Conservation (phyloP, 2,888 invertebrate genomes). For the Pachymerium ferrugineum region DNA sequence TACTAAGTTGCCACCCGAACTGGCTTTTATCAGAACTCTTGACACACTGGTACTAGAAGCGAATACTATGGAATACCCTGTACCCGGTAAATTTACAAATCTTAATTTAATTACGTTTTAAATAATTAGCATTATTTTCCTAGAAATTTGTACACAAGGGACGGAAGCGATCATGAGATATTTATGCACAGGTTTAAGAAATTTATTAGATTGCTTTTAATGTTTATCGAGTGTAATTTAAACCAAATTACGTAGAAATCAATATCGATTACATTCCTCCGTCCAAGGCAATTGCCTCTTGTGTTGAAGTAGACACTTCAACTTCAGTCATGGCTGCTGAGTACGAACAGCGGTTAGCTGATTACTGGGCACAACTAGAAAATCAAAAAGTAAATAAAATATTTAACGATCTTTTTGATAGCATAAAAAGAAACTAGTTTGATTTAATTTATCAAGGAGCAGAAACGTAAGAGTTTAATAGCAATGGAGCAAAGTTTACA, state of each 20-base stretch:
- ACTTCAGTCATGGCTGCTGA: background rate
- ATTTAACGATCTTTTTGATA: background rate
- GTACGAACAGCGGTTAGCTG: background rate
- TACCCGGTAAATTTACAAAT: conserved; percentile 30
- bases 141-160: conserved; percentile 32
- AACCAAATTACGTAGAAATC: no score
- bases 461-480: conserved; percentile 30
- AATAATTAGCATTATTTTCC: background rate
- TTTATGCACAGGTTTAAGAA: conserved; percentile 29
- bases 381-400: background rate
- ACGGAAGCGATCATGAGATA: conserved; percentile 29
- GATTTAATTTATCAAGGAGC: background rate
- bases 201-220: no score
- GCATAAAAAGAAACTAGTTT: background rate
- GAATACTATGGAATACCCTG: conserved; percentile 27
- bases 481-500: conserved; percentile 30
- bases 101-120: background rate
- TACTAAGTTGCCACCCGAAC: background rate
- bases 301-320: background rate
- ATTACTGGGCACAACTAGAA: conserved; percentile 3
- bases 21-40: background rate
- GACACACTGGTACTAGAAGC: conserved; percentile 29
- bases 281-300: background rate
- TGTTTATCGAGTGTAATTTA: no score
- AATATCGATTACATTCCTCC: background rate